Conservation (phyloP, 2,797 vertebrate genomes). For the Gadopsis bispinosus region DNA sequence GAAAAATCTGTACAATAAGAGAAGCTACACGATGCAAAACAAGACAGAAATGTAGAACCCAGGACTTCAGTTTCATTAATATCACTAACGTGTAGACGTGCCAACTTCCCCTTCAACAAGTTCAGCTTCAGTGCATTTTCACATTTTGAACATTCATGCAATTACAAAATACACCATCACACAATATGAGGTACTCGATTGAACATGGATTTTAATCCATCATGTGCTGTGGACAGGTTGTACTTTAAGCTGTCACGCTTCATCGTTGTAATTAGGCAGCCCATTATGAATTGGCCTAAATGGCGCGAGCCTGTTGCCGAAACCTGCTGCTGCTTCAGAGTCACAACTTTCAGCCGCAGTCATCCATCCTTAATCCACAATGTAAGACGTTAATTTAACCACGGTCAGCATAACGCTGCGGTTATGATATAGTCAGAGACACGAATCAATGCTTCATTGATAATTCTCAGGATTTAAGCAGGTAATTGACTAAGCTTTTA, state of each 20-base stretch:
- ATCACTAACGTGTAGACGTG: background rate
- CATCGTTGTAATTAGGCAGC: slow-evolving; percentile 17
- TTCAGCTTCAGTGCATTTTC: background rate
- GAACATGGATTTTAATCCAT: slow-evolving; percentile 6
- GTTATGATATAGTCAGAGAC: background rate
- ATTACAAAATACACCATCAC: slow-evolving; percentile 9
- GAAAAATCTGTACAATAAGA: background rate
- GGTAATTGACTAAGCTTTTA: background rate
- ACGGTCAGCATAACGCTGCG: background rate
- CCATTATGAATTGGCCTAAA: slow-evolving; percentile 12
- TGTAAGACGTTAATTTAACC: slow-evolving; percentile 11
- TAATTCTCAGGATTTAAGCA: background rate
- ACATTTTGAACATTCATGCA: background rate
- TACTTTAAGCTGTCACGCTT: slow-evolving; percentile 34
- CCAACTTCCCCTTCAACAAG: background rate
- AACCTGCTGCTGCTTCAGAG: slow-evolving; percentile 6
- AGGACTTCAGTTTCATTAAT: background rate
- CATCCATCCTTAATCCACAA: slow-evolving; percentile 11
- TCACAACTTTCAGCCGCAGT: slow-evolving; percentile 10
- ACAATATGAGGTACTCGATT: background rate
- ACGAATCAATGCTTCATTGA: background rate
- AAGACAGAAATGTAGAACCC: background rate
- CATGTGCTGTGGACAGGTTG: slow-evolving; percentile 18
- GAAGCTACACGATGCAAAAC: background rate
- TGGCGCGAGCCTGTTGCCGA: background rate